Conservation (phyloP, 2,113 vertebrate genomes). For the Microtus ochrogaster region DNA sequence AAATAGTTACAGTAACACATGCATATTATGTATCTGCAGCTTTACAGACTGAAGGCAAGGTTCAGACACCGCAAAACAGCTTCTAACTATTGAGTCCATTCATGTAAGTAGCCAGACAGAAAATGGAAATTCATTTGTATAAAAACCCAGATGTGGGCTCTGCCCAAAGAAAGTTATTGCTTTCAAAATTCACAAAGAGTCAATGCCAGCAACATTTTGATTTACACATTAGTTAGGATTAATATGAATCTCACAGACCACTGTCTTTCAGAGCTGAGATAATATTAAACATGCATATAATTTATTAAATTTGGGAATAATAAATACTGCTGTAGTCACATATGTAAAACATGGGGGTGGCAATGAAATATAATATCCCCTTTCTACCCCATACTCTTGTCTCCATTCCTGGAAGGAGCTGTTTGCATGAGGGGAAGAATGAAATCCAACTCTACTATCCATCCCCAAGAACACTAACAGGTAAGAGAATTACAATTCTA, state of each 20-base stretch:
- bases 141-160: background rate
- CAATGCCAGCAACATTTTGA: background rate
- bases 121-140: background rate
- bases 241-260: background rate
- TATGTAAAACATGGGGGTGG: background rate
- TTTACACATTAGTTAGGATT: background rate
- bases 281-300: background rate
- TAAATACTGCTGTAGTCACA: background rate
- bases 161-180: background rate
- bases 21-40: background rate
- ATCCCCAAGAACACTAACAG: background rate
- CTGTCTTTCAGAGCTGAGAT: background rate
- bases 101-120: too few relatives aligned
- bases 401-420: background rate
- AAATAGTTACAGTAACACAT: background rate
- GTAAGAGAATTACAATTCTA: background rate
- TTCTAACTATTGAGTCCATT: background rate
- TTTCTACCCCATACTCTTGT: too few relatives aligned
- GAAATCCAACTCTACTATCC: fast-evolving
- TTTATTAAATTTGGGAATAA: background rate
- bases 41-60: background rate
- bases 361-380: background rate
- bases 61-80: background rate
- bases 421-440: too few relatives aligned
- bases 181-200: background rate